Evolutionary conservation across 1,140 invertebrate species (phyloP), one percentile per base, ranked within the genome.

Genomic region (Arctopsyche grandis): DNA sequence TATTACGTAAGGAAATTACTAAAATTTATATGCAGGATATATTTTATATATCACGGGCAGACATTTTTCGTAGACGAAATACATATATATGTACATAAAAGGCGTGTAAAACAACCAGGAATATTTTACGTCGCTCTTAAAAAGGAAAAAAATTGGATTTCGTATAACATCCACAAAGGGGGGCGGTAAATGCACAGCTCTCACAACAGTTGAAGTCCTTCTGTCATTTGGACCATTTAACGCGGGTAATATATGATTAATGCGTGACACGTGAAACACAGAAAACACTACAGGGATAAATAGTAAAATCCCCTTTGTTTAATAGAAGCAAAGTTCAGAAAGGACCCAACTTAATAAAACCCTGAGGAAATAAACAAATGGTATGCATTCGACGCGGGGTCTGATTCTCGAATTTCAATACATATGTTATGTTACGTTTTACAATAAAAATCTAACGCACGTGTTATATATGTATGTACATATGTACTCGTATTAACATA

Each of bases 181-280:
- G n/a, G 1, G 9, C 60, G n/a, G 10, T 22, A 66, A 66, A 66
- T 66, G 19, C 21, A 21, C 19, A 19, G 21, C n/a, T 22, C 60
- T 7, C 60, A 22, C 21, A 22, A 16, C 52, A 10, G 14, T 26
- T 12, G 19, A 22, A 66, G 60, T 66, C 21, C 24, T 22, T 21
- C 60, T 26, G 19, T 66, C 60, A 66, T 66, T 26, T 26, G 60
- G 38, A 19, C 1, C 69, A 70, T 70, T 70, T n/a, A 70, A 1
- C n/a, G n/a, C 5, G 26, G 38, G 19, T 70, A 38, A 70, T 44
- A 70, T 22, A 70, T 70, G 69, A 43, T n/a, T 70, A 70, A 70
- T 70, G 69, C 69, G 38, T 70, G 69, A 22, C 69, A 38, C 69
- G n/a, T 16, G 24, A 44, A 22, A 44, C 38, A 52, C 12, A 52